Conservation (phyloP, 2,113 vertebrate genomes). For the Phyllostomus hastatus region DNA sequence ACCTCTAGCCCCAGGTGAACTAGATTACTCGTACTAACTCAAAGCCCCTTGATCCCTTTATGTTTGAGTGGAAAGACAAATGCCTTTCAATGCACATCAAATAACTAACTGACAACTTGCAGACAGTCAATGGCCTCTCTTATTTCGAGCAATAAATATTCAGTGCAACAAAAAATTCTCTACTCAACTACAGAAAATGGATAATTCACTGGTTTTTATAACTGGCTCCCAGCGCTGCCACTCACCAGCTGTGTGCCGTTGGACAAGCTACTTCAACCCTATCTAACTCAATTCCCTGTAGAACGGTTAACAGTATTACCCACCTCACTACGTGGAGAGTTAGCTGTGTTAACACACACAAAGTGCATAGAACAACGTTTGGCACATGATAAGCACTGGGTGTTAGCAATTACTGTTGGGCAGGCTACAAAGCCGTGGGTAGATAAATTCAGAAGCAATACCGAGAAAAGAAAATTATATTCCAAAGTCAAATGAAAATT, state of each 20-base stretch:
- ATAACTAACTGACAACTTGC: neutral
- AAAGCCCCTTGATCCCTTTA: neutral
- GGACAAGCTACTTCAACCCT: neutral
- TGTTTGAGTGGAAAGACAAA: neutral
- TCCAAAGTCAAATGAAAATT: neutral
- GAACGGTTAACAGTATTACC: neutral
- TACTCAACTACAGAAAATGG: neutral
- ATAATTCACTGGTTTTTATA: neutral
- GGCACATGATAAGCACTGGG: neutral
- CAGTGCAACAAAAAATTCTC: neutral
- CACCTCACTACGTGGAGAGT: neutral
- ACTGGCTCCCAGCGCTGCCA: neutral
- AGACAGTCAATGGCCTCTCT: neutral
- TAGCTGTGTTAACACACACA: neutral
- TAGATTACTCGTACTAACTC: neutral
- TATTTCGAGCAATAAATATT: neutral
- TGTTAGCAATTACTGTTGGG: neutral
- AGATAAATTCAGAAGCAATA: constrained; percentile 13
- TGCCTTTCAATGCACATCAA: neutral
- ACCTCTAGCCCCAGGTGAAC: neutral
- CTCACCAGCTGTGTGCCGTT: neutral
- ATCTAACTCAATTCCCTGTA: neutral
- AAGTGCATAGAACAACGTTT: neutral
- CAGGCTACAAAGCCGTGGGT: neutral
- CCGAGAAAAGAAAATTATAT: neutral